Percentiles rank a stretch among this genome's conserved stretches.
Evolutionary conservation across 2,888 invertebrate genomes (phyloP).

Genomic region (Esperia sulphurella): DNA sequence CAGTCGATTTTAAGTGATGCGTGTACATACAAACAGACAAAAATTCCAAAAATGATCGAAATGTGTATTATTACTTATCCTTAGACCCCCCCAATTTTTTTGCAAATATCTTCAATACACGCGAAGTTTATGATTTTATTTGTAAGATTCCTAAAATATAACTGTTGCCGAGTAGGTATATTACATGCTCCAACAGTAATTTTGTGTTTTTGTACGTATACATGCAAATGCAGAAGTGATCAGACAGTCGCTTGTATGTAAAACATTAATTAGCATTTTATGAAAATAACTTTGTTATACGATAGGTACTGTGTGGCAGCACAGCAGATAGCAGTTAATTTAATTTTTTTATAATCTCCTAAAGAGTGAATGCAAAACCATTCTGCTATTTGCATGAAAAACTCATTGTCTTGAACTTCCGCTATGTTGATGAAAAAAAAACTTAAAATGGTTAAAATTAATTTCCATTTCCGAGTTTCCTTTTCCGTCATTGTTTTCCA

Average conservation of each 20-base stretch:
- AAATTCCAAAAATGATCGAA: too few relatives aligned
- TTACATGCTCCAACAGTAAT: too few relatives aligned
- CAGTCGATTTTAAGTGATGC: too few relatives aligned
- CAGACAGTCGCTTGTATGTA: conserved; percentile 6
- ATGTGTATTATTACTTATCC: too few relatives aligned
- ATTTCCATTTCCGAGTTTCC: conserved; percentile 22
- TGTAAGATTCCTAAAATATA: too few relatives aligned
- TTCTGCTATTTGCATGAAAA: conserved; percentile 49
- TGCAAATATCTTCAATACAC: too few relatives aligned
- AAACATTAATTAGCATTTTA: conserved; percentile 18
- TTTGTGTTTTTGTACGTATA: too few relatives aligned
- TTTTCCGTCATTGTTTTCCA: conserved; percentile 16
- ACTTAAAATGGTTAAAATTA: conserved; percentile 24
- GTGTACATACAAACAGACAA: too few relatives aligned
- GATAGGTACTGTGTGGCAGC: conserved; percentile 10
- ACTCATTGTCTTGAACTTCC: conserved; percentile 32
- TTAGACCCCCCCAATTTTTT: too few relatives aligned
- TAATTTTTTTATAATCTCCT: conserved; percentile 27
- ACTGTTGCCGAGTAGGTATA: too few relatives aligned
- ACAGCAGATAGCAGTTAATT: conserved; percentile 11
- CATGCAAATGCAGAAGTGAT: too few relatives aligned
- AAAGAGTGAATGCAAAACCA: conserved; percentile 22
- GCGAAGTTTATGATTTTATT: too few relatives aligned
- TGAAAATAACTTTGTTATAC: conserved; percentile 19
- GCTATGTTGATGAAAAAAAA: conserved; percentile 18